phyloP scores from a whole-genome alignment of 2,113 vertebrate species.

The Lepus europaeus region DNA sequence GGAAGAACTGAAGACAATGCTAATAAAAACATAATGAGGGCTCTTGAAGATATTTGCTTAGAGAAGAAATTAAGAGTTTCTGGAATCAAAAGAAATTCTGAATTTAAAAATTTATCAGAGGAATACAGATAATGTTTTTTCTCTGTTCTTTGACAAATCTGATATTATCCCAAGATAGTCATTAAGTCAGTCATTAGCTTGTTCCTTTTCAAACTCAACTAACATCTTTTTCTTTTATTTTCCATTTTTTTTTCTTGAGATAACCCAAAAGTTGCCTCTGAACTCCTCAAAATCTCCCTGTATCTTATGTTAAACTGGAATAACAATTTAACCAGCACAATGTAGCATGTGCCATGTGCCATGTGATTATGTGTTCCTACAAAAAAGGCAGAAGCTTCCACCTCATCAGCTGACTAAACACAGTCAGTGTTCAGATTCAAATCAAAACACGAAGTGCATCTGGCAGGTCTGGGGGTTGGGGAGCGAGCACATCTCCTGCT shows the following conservation, averaged over 20 bases:
- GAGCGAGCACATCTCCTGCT: neutral
- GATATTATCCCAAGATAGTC: slow-evolving; percentile 24
- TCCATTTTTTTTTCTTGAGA: neutral
- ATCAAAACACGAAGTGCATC: neutral
- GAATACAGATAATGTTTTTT: slow-evolving; percentile 10
- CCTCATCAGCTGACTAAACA: neutral
- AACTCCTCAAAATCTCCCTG: neutral
- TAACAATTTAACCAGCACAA: neutral
- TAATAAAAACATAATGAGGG: slow-evolving; percentile 54
- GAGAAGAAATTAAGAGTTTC: slow-evolving; percentile 60
- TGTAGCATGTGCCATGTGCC: neutral
- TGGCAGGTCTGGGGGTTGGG: neutral
- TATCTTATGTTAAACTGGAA: neutral
- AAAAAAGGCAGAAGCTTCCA: neutral
- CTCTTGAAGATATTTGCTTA: slow-evolving; percentile 45
- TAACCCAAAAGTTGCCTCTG: neutral
- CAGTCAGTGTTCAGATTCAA: neutral
- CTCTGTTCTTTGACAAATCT: neutral
- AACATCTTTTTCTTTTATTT: slow-evolving; percentile 9
- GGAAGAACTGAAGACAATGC: slow-evolving; percentile 40
- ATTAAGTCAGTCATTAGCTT: neutral
- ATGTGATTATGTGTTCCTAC: neutral
- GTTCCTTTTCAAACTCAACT: slow-evolving; percentile 39
- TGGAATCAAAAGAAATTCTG: slow-evolving; percentile 50
- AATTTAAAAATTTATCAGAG: slow-evolving; percentile 58